These are phyloP conservation scores for Argopecten irradians DNA, from an alignment of 1,140 invertebrate genomes.

Conservation along the genomic window DNA sequence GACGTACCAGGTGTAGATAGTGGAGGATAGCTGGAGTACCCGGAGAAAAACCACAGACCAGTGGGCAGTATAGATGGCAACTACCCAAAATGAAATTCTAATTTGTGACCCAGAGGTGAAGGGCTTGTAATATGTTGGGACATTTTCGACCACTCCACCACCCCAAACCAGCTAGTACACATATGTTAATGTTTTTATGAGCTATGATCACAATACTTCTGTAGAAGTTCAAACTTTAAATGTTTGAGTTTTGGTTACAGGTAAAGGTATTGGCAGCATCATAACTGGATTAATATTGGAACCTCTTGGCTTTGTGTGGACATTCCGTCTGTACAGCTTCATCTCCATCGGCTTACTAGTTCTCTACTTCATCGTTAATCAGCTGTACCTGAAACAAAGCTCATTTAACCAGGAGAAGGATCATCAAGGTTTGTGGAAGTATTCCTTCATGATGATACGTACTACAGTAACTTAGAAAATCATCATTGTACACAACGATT, in stretches of 20 bases:
- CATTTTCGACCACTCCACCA: too few species aligned
- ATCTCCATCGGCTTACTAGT: conserved; percentile 44
- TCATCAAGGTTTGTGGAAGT: background rate
- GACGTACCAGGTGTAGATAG: too few species aligned
- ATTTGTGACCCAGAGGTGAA: too few species aligned
- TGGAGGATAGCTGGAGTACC: too few species aligned
- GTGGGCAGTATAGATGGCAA: background rate
- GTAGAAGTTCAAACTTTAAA: background rate
- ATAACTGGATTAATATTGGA: conserved; percentile 54
- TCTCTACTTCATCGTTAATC: conserved; percentile 47
- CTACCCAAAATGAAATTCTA: background rate
- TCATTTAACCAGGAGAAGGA: background rate
- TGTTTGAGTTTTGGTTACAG: background rate
- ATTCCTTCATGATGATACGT: too few species aligned
- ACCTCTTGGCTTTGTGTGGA: conserved; percentile 53
- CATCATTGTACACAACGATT: too few species aligned
- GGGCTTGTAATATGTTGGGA: too few species aligned
- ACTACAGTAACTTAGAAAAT: too few species aligned
- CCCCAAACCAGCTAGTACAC: background rate
- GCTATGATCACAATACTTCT: background rate
- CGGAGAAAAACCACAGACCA: too few species aligned
- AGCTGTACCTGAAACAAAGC: conserved; percentile 31
- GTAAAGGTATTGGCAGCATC: conserved; percentile 54
- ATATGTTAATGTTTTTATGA: background rate
- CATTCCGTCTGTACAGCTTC: conserved; percentile 54